A percentile compares a stretch with the other conserved stretches of the same genome.
Conservation (phyloP, 2,888 invertebrate species). For the Temnothorax rugatulus region DNA sequence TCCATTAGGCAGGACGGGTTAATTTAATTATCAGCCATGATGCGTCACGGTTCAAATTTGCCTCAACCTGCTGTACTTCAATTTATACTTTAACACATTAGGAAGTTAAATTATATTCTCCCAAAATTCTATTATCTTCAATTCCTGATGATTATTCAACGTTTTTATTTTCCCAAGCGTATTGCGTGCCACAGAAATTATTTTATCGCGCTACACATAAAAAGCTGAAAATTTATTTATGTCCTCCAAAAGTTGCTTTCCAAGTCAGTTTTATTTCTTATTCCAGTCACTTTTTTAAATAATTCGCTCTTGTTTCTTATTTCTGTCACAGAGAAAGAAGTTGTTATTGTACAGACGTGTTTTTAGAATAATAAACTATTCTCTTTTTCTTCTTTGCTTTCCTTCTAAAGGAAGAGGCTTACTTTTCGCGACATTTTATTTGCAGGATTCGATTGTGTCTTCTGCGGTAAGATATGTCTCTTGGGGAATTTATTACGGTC, state of each 20-base stretch:
- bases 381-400: not conserved
- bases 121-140: not conserved
- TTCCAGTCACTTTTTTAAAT: not conserved
- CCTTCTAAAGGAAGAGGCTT: not conserved
- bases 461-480: not conserved
- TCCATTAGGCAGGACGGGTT: not conserved
- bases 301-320: not conserved
- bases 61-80: not conserved
- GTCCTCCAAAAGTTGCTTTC: not conserved
- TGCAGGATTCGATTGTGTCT: not conserved
- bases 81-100: not conserved
- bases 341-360: not conserved
- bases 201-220: not conserved
- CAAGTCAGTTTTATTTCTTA: not conserved
- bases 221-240: not conserved
- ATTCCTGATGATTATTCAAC: not conserved
- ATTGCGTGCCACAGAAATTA: not conserved
- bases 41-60: not conserved
- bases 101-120: not conserved
- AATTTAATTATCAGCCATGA: not conserved
- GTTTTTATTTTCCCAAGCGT: not conserved
- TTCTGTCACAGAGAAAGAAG: not conserved
- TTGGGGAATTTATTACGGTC: conserved; percentile 10
- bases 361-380: not conserved
- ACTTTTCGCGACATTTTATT: conserved; percentile 7